Evolutionary conservation across 1,140 invertebrate species (phyloP), one percentile per base, ranked within the genome.

Genomic region (Chionoecetes opilio): DNA sequence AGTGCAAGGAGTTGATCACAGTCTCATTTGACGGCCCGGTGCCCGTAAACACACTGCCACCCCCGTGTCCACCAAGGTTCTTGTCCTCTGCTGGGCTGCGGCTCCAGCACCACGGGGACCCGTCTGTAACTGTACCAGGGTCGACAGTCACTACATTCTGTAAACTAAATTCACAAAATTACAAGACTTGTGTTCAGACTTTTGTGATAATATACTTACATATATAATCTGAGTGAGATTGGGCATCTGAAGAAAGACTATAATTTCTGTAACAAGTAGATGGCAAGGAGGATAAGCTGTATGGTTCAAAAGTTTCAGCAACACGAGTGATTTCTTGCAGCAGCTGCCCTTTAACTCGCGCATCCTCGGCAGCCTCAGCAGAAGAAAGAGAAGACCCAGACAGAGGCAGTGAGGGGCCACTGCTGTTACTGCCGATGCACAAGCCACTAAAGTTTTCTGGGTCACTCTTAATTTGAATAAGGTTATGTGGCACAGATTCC

Each of bases 391-490:
- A 26, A 34, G 89, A 29, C n/a, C 34, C 63, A 0, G n/a, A 11
- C 9, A 82, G 82, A 94, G 11, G 41, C 8, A 21, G 17, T 38
- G 84, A 26, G 29, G 37, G 32, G 14, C 29, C n/a, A n/a, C 63
- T 75, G 29, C 82, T 82, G 82, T 53, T 86, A 14, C 9, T 38
- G 85, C 75, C 91, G 46, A 29, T 91, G 41, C 94, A 95, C 9
- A 95, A 17, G 26, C 94, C 37, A 38, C 84, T 53, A 32, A 95
- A 41, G 26, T 63, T 92, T 63, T 95, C 94, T 21, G 94, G 94
- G 63, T 95, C 94, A 92, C 37, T 95, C 89, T 95, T 95, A 26
- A 95, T 87, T 35, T 95, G 94, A 29, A 95, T 38, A 34, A 92
- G 53, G 31, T 88, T 85, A 31, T 91, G 46, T 37, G 63, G 90